Evolutionary conservation across 2,888 invertebrate genomes (phyloP).

Genomic region (Tiphia femorata): DNA sequence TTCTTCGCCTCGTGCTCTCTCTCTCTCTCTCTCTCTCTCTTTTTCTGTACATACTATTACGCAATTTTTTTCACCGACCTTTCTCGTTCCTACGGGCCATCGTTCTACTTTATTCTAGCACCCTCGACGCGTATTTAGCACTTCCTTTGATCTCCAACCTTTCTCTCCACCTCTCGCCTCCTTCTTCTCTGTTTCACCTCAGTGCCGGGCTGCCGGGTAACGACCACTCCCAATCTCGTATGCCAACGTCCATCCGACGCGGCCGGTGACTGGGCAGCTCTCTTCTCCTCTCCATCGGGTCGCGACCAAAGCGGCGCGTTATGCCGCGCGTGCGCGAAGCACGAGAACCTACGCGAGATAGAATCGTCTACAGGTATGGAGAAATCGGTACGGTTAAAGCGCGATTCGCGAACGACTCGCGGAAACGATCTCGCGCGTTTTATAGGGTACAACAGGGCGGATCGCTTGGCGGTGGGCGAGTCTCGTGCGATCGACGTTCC

Average conservation of each 20-base stretch:
- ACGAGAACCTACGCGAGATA: slow-evolving; percentile 20
- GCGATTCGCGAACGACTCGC: slow-evolving; percentile 18
- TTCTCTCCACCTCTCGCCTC: slow-evolving; percentile 14
- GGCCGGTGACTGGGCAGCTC: too few species aligned
- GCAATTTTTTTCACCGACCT: slow-evolving; percentile 2
- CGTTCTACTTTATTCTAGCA: too few species aligned
- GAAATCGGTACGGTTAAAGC: slow-evolving; percentile 14
- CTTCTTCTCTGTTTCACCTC: slow-evolving; percentile 16
- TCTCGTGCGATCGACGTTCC: too few species aligned
- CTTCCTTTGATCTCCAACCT: slow-evolving; percentile 19
- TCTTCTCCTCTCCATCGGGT: slow-evolving; percentile 32
- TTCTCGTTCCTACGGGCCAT: slow-evolving; percentile 21
- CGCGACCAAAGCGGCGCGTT: slow-evolving; percentile 21
- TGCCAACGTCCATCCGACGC: slow-evolving; percentile 34
- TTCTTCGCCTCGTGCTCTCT: slow-evolving; percentile 14
- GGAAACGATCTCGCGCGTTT: too few species aligned
- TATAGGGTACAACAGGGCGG: too few species aligned
- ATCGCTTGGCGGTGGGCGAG: too few species aligned
- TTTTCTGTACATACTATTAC: too few species aligned
- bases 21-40: slow-evolving; percentile 12
- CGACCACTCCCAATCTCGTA: slow-evolving; percentile 47
- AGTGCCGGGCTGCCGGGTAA: too few species aligned
- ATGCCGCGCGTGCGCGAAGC: slow-evolving; percentile 28
- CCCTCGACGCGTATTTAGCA: too few species aligned
- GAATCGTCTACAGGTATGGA: slow-evolving; percentile 18